Conservation (phyloP, 2,888 invertebrate genomes). For the Apomyelois bistriatella region DNA sequence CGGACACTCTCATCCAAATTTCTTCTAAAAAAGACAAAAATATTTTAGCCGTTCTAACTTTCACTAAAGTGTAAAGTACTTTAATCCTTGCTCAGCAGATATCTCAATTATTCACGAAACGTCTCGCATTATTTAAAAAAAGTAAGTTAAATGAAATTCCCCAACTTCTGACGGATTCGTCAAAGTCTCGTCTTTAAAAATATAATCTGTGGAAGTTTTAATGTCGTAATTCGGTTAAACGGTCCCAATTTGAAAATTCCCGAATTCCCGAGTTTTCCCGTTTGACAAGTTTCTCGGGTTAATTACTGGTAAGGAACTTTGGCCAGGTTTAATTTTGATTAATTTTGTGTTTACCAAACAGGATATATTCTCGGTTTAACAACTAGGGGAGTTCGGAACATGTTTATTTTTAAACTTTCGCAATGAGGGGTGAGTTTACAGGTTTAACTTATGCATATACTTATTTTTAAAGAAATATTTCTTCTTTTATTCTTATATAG, state of each 20-base stretch:
- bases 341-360: neutral
- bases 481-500: too few relatives aligned
- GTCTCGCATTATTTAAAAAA: conserved; percentile 3
- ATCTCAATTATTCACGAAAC: neutral
- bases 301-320: conserved; percentile 2
- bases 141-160: conserved; percentile 13
- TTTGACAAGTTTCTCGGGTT: conserved; percentile 13
- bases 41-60: neutral
- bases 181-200: conserved; percentile 16
- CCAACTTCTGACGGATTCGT: conserved; percentile 10
- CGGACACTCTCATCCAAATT: too few relatives aligned
- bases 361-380: neutral
- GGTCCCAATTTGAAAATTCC: conserved; percentile 1
- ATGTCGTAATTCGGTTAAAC: conserved; percentile 19
- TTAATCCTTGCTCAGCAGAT: neutral
- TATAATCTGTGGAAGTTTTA: conserved; percentile 17
- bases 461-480: too few relatives aligned
- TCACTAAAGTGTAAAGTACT: neutral
- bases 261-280: conserved; percentile 9
- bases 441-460: too few relatives aligned
- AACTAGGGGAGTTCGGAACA: neutral
- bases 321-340: conserved; percentile 10
- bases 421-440: too few relatives aligned
- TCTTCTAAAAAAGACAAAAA: too few relatives aligned
- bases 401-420: neutral